Base-by-base conservation (phyloP, 2,888 invertebrate genomes). In the Ochropleura leucogaster region DNA sequence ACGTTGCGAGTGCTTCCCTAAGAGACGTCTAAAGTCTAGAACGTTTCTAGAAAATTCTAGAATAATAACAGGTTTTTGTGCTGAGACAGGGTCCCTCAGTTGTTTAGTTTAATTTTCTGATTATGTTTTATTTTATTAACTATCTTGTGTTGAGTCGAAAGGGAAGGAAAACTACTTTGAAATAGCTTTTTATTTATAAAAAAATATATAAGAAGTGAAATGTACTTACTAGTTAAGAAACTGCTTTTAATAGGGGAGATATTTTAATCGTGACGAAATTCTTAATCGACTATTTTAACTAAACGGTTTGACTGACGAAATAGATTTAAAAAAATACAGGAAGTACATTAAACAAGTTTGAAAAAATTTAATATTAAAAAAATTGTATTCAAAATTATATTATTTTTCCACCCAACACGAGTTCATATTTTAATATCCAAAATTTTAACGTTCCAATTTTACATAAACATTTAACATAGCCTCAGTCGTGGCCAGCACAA, bases 61-160 rank as follows among this genome's bases (percentile, higher is more conserved):
- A 82, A 77, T 74, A 63, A 80, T 82, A 82, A 79, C 75, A 85
- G 64, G 69, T 73, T 77, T 85, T 94, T 94, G 94, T 94, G 94
- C 93, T 92, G 93, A 93, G 92, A 94, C 93, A 82, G 91, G 92
- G 93, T 93, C 93, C 94, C 93, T 92, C 89, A 89, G 89, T 90
- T 90, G 47, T 85, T 83, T 70, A 86, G 77, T 86, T 85, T 79
- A 81, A 85, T 77, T 73, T 77, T 79, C 73, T 66, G 14, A 62
- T 69, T 72, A 80, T 0, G 10, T 40, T 74, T 78, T 62, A 40
- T 68, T 73, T n/a, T 44, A 20, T 68, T 68, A 44, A 20, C 69
- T 68, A 72, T 59, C 60, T 70, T 74, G 83, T 77, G 74, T 85
- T 72, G 81, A 76, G 68, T 76, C 55, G 64, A 68, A 82, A 86